phyloP scores from a whole-genome alignment of 2,113 vertebrate genomes.

The Pavo muticus region DNA sequence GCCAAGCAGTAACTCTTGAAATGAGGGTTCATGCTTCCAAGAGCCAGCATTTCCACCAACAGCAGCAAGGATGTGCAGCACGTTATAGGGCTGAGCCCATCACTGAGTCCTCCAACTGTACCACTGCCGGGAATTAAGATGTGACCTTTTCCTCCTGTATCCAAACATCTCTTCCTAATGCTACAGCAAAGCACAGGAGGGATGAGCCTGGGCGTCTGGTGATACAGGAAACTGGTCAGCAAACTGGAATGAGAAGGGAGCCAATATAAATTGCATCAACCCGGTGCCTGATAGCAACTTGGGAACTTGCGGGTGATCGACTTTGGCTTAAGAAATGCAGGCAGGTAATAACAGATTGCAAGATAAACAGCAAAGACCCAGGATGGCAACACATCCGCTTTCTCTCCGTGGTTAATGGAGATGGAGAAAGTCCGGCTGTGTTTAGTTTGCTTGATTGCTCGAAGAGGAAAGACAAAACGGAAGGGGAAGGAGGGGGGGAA shows the following conservation, averaged over 20 bases:
- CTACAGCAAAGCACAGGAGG: neutral
- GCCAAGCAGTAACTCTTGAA: neutral
- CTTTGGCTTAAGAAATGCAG: slow-evolving; percentile 62
- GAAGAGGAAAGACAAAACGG: slow-evolving; percentile 34
- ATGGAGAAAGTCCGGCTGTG: slow-evolving; percentile 31
- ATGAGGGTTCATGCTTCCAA: neutral
- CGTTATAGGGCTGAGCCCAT: neutral
- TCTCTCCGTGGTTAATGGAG: neutral
- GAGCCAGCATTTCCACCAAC: accelerated
- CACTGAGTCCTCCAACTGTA: neutral
- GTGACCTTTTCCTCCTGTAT: neutral
- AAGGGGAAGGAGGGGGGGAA: neutral
- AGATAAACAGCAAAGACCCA: slow-evolving; percentile 63
- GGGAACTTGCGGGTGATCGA: slow-evolving; percentile 41
- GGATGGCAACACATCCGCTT: slow-evolving; percentile 40
- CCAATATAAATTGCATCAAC: slow-evolving; percentile 14
- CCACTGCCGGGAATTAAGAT: neutral
- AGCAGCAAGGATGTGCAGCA: neutral
- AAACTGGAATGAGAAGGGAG: neutral
- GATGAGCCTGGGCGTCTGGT: neutral
- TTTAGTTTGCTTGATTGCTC: slow-evolving; percentile 68
- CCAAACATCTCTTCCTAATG: slow-evolving; percentile 25
- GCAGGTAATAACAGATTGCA: slow-evolving; percentile 71
- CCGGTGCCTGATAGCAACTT: slow-evolving; percentile 36
- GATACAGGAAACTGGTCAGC: slow-evolving; percentile 44